Percentiles rank a stretch among this genome's conserved stretches.
phyloP scores from a whole-genome alignment of 2,113 vertebrate genomes.

The Tetrao urogallus region DNA sequence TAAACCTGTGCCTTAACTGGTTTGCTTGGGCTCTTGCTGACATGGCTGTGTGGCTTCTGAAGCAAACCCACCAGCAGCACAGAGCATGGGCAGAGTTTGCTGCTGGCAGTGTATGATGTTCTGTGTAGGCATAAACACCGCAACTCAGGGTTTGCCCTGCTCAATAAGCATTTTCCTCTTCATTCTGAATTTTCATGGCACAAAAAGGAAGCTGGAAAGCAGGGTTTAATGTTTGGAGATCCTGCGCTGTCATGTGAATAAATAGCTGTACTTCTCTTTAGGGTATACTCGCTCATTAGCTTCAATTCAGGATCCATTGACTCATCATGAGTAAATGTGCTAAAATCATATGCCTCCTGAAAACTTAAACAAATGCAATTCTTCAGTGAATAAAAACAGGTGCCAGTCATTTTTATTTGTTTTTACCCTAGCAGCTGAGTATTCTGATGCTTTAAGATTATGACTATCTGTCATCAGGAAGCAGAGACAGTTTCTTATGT shows the following conservation, averaged over 20 bases:
- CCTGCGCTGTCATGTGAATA: background rate
- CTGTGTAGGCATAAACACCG: rapidly evolving
- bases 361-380: background rate
- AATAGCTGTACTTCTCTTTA: background rate
- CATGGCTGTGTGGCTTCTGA: background rate
- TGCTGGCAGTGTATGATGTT: rapidly evolving
- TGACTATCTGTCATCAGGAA: background rate
- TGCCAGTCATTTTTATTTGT: background rate
- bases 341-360: background rate
- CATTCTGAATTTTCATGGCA: background rate
- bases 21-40: background rate
- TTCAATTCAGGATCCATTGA: background rate
- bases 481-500: background rate
- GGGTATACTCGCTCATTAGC: background rate
- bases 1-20: background rate
- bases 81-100: background rate
- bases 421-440: background rate
- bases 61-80: background rate
- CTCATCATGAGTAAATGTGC: background rate
- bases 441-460: background rate
- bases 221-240: background rate
- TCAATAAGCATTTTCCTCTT: background rate
- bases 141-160: rapidly evolving
- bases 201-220: background rate
- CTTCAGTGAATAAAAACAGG: background rate